phyloP scores from a whole-genome alignment of 1,140 invertebrate species.

The Agrypnia vestita region DNA sequence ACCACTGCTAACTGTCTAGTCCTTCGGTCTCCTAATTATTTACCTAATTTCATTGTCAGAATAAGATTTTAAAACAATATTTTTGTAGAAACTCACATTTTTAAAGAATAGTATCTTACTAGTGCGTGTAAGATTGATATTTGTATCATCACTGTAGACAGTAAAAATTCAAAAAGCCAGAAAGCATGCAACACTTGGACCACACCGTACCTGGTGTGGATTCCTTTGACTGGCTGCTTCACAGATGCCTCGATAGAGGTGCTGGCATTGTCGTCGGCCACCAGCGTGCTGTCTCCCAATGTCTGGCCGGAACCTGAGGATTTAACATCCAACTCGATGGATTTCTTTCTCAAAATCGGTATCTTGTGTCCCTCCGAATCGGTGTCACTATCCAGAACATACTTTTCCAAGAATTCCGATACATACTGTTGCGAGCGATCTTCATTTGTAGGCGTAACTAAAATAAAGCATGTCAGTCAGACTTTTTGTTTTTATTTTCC shows the following conservation, averaged over 20 bases:
- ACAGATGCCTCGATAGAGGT: slow-evolving; percentile 28
- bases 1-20: too few relatives aligned
- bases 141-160: too few relatives aligned
- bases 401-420: slow-evolving; percentile 78
- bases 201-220: slow-evolving; percentile 55
- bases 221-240: slow-evolving; percentile 47
- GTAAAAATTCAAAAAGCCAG: too few relatives aligned
- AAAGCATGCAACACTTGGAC: too few relatives aligned
- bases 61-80: too few relatives aligned
- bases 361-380: slow-evolving; percentile 75
- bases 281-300: slow-evolving; percentile 29
- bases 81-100: too few relatives aligned
- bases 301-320: slow-evolving; percentile 49
- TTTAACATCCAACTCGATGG: slow-evolving; percentile 28
- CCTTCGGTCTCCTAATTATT: too few relatives aligned
- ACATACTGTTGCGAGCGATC: slow-evolving; percentile 76
- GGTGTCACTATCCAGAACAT: slow-evolving; percentile 79
- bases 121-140: too few relatives aligned
- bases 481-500: too few relatives aligned
- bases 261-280: slow-evolving; percentile 43
- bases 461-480: slow-evolving; percentile 1
- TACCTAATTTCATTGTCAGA: too few relatives aligned
- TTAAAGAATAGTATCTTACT: too few relatives aligned
- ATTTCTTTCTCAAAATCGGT: slow-evolving; percentile 66
- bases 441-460: slow-evolving; percentile 66